Base-by-base conservation (phyloP, 2,113 vertebrate genomes). In the Aegypius monachus region DNA sequence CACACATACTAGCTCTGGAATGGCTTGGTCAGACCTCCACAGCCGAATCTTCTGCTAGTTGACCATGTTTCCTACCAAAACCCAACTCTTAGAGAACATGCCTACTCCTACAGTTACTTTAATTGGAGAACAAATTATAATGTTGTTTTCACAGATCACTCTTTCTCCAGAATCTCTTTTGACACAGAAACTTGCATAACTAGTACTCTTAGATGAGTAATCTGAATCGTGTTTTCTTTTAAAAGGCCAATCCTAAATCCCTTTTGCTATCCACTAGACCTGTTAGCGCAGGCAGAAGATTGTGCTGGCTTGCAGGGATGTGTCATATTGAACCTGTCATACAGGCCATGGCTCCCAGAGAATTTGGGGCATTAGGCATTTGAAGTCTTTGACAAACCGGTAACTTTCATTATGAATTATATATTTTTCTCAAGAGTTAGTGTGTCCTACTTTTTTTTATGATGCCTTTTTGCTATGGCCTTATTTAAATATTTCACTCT, bases 101-200 rank as follows among this genome's bases (percentile, higher is more conserved):
- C 38, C 47, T 91, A 75, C 86, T 96, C 93, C 93, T 95, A 95
- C 91, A 48, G 87, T 85, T 85, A 29, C 91, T 96, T 95, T 85
- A 96, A 93, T 65, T 87, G 87, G 81, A 93, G 78, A 91, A 87
- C 42, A 95, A 96, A 93, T 94, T 91, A 89, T 43, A 95, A 91
- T 87, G 84, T 89, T 97, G 81, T 90, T 96, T 94, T 96, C 90
- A 80, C 70, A 93, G 92, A 94, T 84, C 68, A 74, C 40, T 89
- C 86, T 95, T 95, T 93, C 94, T 92, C 38, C 80, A 94, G 91
- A 97, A 97, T 93, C 91, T 94, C 91, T 78, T 92, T 93, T 91
- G 93, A 95, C 94, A 96, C 81, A 95, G 72, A 91, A 96, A 95
- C 88, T 95, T 93, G 93, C 93, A 89, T 94, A 95, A 95, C 77